Evolutionary conservation across 1,140 invertebrate species (phyloP).

Genomic region (Eciton burchellii): DNA sequence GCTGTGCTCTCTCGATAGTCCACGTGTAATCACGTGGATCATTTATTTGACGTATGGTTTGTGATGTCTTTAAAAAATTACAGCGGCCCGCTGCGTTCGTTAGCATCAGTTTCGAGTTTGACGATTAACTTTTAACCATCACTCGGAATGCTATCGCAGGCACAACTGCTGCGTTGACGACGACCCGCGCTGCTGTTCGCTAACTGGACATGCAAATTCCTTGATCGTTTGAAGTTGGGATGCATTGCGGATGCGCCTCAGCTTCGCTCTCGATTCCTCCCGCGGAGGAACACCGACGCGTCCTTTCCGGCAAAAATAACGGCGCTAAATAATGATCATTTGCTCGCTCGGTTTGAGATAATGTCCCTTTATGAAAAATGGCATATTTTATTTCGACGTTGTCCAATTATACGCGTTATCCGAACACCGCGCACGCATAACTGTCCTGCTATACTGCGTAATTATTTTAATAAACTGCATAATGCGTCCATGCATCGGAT

Average conservation of each 20-base stretch:
- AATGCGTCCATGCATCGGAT: constrained; percentile 7
- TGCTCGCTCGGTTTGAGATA: too few species aligned
- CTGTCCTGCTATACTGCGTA: too few species aligned
- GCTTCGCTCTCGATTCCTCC: background rate
- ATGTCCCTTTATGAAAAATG: background rate
- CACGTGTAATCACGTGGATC: constrained; percentile 15
- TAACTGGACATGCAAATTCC: constrained; percentile 65
- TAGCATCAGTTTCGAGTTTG: constrained; percentile 59
- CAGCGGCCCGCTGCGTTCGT: constrained; percentile 46
- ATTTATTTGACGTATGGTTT: constrained; percentile 27
- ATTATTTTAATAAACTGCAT: constrained; percentile 46
- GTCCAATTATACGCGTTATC: background rate
- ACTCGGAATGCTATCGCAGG: constrained; percentile 50
- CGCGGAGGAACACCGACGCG: background rate
- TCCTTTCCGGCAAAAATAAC: constrained; percentile 13
- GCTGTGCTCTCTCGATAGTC: background rate
- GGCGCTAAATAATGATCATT: background rate
- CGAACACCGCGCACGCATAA: constrained; percentile 10
- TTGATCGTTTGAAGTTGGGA: constrained; percentile 62
- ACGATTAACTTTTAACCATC: constrained; percentile 68
- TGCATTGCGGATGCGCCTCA: constrained; percentile 1
- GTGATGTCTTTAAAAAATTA: constrained; percentile 42
- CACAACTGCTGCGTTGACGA: constrained; percentile 58
- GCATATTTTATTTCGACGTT: background rate
- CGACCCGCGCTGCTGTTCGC: background rate